Conservation (phyloP, 1,140 invertebrate species). For the Papilio glaucus region DNA sequence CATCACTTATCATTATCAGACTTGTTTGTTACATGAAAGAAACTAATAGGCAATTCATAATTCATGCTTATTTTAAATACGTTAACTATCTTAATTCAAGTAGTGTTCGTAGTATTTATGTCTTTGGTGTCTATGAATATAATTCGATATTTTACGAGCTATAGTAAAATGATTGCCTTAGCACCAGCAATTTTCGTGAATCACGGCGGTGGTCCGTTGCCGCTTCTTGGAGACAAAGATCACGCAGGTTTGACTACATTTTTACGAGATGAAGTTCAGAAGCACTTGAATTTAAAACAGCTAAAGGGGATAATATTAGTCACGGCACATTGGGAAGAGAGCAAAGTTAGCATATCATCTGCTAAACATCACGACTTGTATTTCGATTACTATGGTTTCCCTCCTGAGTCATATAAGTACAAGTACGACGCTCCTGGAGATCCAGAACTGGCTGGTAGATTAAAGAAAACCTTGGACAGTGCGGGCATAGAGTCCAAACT, state of each 20-base stretch:
- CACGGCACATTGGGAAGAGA: conserved; percentile 76
- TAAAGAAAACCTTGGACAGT: conserved; percentile 62
- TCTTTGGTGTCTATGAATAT: conserved; percentile 77
- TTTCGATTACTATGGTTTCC: conserved; percentile 78
- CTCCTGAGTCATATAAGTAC: conserved; percentile 73
- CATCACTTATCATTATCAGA: no score
- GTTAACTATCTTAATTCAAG: conserved; percentile 65
- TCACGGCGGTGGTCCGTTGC: conserved; percentile 75
- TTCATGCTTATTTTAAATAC: conserved; percentile 75
- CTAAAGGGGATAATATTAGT: conserved; percentile 74
- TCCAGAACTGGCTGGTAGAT: conserved; percentile 62
- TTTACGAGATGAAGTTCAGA: conserved; percentile 68
- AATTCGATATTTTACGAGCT: conserved; percentile 62
- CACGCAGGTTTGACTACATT: conserved; percentile 65
- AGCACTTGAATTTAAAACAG: conserved; percentile 67
- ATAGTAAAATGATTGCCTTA: conserved; percentile 60
- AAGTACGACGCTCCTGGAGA: conserved; percentile 72
- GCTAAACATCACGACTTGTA: conserved; percentile 69
- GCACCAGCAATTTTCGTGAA: conserved; percentile 78
- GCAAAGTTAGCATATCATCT: conserved; percentile 70
- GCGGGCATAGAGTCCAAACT: conserved; percentile 66
- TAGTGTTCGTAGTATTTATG: conserved; percentile 73
- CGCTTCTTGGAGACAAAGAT: conserved; percentile 70
- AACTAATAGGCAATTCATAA: conserved; percentile 19
- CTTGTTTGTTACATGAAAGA: not conserved